These are phyloP conservation scores for Atta texana DNA, from an alignment of 1,140 invertebrate genomes.

Conservation along the genomic window DNA sequence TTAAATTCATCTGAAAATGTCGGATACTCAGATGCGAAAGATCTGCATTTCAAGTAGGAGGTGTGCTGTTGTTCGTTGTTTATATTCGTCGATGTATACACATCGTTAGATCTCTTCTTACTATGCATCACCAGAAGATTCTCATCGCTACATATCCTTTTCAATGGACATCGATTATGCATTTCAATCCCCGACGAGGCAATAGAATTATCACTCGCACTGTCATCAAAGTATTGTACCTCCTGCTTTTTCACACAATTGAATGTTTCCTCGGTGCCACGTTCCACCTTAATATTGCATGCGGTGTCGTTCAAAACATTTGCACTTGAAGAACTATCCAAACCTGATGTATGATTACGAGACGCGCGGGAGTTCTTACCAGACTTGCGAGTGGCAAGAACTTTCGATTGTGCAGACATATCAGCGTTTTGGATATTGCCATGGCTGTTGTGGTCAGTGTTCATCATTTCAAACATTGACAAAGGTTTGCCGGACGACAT, in stretches of 20 bases:
- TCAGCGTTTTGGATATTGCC: background rate
- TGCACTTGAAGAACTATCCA: background rate
- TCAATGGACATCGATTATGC: constrained; percentile 38
- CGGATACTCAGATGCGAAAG: constrained; percentile 41
- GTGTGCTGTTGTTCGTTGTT: constrained; percentile 17
- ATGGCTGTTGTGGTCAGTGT: background rate
- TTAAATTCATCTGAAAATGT: constrained; percentile 32
- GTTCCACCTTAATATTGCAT: constrained; percentile 44
- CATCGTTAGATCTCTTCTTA: constrained; percentile 61
- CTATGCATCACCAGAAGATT: constrained; percentile 29
- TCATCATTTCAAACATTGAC: background rate
- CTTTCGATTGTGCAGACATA: background rate
- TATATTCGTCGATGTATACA: constrained; percentile 6
- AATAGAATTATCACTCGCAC: constrained; percentile 11
- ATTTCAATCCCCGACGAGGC: background rate
- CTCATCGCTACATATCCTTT: constrained; percentile 69
- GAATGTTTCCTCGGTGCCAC: background rate
- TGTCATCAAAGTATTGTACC: constrained; percentile 30
- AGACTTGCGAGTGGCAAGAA: background rate
- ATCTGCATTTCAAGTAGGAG: constrained; percentile 53
- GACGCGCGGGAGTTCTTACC: background rate
- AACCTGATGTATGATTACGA: background rate
- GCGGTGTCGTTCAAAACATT: background rate
- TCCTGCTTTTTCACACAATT: background rate
- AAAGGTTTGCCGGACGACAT: constrained; percentile 10